Percentiles rank a stretch among this genome's conserved stretches.
These are phyloP conservation scores for Australoheros facetus DNA, from an alignment of 2,797 vertebrate species.

Conservation along the genomic window DNA sequence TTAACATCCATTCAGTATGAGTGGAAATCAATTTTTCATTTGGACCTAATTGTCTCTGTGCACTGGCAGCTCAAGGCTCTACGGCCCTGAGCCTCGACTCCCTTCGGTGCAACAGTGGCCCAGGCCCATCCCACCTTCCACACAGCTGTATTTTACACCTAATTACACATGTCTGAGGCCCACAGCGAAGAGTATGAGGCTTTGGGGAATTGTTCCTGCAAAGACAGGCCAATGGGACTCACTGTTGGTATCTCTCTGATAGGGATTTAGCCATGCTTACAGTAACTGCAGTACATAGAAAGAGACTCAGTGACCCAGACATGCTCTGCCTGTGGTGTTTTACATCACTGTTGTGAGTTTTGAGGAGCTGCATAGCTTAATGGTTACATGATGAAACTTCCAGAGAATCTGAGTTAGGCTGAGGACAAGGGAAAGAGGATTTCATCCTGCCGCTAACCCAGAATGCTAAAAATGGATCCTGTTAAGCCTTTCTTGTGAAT, in stretches of 20 bases:
- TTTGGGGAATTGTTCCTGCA: conserved; percentile 61
- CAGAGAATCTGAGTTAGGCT: not conserved
- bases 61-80: conserved; percentile 70
- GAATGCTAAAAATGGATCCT: not conserved
- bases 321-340: conserved; percentile 35
- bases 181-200: conserved; percentile 33
- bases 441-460: not conserved
- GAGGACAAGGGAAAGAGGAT: not conserved
- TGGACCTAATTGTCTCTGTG: conserved; percentile 76
- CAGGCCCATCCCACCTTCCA: conserved; percentile 18
- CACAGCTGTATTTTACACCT: conserved; percentile 75
- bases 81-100: conserved; percentile 29
- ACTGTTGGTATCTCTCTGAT: conserved; percentile 51
- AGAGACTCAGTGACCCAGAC: conserved; percentile 42
- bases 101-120: conserved; percentile 33
- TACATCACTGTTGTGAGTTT: conserved; percentile 20
- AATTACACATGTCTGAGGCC: conserved; percentile 75
- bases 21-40: conserved; percentile 81
- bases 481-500: not conserved
- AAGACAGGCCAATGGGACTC: conserved; percentile 30
- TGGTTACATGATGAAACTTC: conserved; percentile 32
- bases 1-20: conserved; percentile 80
- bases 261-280: conserved; percentile 49
- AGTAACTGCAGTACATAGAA: conserved; percentile 18
- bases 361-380: conserved; percentile 11